Conservation (phyloP, 2,113 vertebrate genomes). For the Seriola rivoliana region DNA sequence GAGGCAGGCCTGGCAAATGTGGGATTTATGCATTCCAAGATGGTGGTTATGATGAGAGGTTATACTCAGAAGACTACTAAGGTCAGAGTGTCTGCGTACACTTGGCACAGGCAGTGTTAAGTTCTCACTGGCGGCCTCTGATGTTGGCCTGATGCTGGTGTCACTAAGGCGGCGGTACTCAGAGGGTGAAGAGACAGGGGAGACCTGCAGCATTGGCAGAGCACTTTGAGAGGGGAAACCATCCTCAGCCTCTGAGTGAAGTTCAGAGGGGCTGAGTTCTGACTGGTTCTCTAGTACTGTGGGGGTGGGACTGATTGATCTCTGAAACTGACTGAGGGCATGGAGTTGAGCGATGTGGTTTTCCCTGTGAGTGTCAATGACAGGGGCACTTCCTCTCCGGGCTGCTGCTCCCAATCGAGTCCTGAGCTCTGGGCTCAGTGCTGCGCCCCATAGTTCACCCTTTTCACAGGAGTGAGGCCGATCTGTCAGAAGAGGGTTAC, state of each 20-base stretch:
- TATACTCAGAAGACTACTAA: slow-evolving; percentile 68
- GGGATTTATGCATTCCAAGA: slow-evolving; percentile 28
- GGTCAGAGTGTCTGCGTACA: slow-evolving; percentile 77
- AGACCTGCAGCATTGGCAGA: slow-evolving; percentile 36
- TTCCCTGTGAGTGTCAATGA: slow-evolving; percentile 72
- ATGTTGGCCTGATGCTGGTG: slow-evolving; percentile 34
- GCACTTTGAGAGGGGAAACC: slow-evolving; percentile 14
- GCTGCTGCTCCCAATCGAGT: slow-evolving; percentile 53
- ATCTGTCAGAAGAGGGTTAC: slow-evolving; percentile 61
- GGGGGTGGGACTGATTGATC: slow-evolving; percentile 59
- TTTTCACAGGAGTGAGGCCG: slow-evolving; percentile 68
- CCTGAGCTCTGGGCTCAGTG: slow-evolving; percentile 57
- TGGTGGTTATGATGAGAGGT: slow-evolving; percentile 57
- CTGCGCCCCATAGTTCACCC: slow-evolving; percentile 52
- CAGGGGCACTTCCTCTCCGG: slow-evolving; percentile 81
- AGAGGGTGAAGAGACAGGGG: slow-evolving; percentile 35
- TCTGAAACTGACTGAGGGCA: slow-evolving; percentile 49
- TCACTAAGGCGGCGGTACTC: slow-evolving; percentile 76
- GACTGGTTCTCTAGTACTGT: slow-evolving; percentile 33
- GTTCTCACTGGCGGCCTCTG: background rate
- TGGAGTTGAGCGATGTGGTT: slow-evolving; percentile 61
- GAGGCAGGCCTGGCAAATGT: slow-evolving; percentile 62
- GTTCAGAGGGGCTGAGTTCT: slow-evolving; percentile 41
- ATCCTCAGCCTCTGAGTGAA: slow-evolving; percentile 31
- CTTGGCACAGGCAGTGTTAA: slow-evolving; percentile 6